Evolutionary conservation across 2,888 invertebrate genomes (phyloP).

Genomic region (Rhagophthalmus giganteus): DNA sequence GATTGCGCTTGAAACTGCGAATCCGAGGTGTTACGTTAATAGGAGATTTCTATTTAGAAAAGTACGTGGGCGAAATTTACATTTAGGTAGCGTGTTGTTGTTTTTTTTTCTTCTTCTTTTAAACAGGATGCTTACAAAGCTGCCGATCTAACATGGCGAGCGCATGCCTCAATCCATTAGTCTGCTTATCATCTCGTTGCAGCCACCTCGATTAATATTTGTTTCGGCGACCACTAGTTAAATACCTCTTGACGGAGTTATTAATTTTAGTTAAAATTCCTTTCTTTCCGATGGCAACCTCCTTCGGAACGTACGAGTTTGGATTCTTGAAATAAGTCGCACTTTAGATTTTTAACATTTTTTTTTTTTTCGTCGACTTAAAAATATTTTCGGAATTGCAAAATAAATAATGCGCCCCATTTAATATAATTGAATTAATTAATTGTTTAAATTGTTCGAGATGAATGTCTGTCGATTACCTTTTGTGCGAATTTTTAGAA

Average conservation of each 20-base stretch:
- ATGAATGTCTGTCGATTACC: too few relatives aligned
- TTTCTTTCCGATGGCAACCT: constrained; percentile 44
- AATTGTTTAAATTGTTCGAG: constrained; percentile 10
- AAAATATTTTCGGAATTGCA: constrained; percentile 23
- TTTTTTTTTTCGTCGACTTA: constrained; percentile 18
- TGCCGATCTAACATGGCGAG: constrained; percentile 23
- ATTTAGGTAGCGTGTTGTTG: too few relatives aligned
- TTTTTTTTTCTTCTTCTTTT: too few relatives aligned
- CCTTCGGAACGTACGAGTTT: constrained; percentile 40
- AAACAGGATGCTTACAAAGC: constrained; percentile 12
- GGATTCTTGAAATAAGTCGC: constrained; percentile 38
- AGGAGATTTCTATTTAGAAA: too few relatives aligned
- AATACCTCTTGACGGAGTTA: constrained; percentile 45
- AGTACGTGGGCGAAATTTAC: too few relatives aligned
- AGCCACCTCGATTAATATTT: constrained; percentile 46
- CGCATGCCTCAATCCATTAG: constrained; percentile 47
- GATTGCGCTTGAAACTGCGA: too few relatives aligned
- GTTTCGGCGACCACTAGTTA: constrained; percentile 47
- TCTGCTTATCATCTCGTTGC: constrained; percentile 39
- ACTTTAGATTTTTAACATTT: constrained; percentile 21
- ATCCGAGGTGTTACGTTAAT: too few relatives aligned
- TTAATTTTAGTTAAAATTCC: constrained; percentile 54
- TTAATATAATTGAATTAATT: constrained; percentile 7
- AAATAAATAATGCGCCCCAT: constrained; percentile 14
- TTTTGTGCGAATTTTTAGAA: too few relatives aligned